phyloP scores from a whole-genome alignment of 2,888 invertebrate species.

The Pollenia griseotomentosa region DNA sequence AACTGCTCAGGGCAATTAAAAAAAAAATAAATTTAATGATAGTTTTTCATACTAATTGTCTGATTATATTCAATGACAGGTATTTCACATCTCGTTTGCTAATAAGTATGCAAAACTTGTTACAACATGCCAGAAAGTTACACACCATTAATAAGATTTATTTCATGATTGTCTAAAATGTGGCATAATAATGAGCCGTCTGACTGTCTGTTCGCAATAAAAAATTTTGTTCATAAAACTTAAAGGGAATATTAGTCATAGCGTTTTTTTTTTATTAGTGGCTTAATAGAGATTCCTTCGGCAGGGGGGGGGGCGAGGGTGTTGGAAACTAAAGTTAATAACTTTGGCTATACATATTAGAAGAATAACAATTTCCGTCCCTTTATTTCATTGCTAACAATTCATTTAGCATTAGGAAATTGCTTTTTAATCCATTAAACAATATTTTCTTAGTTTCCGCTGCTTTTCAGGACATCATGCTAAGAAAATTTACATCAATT shows the following conservation, averaged over 20 bases:
- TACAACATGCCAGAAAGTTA: conserved; percentile 39
- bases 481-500: too few relatives aligned
- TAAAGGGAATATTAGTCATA: not conserved
- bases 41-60: conserved; percentile 21
- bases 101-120: conserved; percentile 56
- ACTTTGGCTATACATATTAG: too few relatives aligned
- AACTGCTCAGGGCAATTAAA: conserved; percentile 4
- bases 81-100: conserved; percentile 9
- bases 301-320: too few relatives aligned
- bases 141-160: conserved; percentile 50
- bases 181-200: conserved; percentile 26
- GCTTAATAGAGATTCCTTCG: too few relatives aligned
- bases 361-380: too few relatives aligned
- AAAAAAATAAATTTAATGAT: not conserved
- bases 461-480: too few relatives aligned
- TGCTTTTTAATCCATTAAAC: too few relatives aligned
- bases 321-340: too few relatives aligned
- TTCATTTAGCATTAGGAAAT: too few relatives aligned
- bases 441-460: too few relatives aligned
- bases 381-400: too few relatives aligned
- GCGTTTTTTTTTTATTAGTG: too few relatives aligned
- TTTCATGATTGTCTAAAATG: conserved; percentile 19
- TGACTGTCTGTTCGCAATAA: conserved; percentile 4
- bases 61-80: not conserved
- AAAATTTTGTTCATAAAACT: not conserved